Evolutionary conservation across 2,797 vertebrate genomes (phyloP), one percentile per base, ranked within the genome.

Genomic region (Semotilus atromaculatus): DNA sequence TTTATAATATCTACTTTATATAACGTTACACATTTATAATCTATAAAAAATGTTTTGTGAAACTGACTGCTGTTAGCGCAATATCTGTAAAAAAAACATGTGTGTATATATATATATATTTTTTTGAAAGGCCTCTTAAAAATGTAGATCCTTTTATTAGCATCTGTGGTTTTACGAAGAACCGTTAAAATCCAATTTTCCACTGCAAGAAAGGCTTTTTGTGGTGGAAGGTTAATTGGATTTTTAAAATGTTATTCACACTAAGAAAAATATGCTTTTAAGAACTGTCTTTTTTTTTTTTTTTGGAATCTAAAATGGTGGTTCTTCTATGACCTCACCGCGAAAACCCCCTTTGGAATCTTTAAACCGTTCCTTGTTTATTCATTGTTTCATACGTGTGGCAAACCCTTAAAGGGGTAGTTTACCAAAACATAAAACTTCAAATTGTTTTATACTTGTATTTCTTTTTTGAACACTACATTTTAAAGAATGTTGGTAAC

Each of bases 401-500:
- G 14, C 4, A 11, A n/a, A 58, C 21, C 55, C 23, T 58, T n/a
- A 64, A 31, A 64, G 29, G 14, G 14, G 14, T 29, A 2, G 26
- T 31, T 64, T 26, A 1, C 14, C 3, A 18, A 18, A 64, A 29
- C 5, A 14, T 14, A 3, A 1, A 23, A 58, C 7, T 26, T 60
- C 5, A 29, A 14, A 5, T 7, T 14, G 1, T 29, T 62, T 0
- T 14, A 14, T 26, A 10, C 9, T 7, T 10, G 1, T 0, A 1
- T 60, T 23, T 60, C 2, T 14, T 2, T 26, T 10, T 13, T 29
- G 2, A 29, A 26, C n/a, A 13, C 11, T 1, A 1, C 2, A 14
- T 62, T 14, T 60, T 13, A 0, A 29, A 26, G 5, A 5, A 13
- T 26, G 5, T 29, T 29, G 5, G 26, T 11, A 7, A 29, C 5